Conservation (phyloP, 2,797 vertebrate genomes). For the Cirrhinus mrigala region DNA sequence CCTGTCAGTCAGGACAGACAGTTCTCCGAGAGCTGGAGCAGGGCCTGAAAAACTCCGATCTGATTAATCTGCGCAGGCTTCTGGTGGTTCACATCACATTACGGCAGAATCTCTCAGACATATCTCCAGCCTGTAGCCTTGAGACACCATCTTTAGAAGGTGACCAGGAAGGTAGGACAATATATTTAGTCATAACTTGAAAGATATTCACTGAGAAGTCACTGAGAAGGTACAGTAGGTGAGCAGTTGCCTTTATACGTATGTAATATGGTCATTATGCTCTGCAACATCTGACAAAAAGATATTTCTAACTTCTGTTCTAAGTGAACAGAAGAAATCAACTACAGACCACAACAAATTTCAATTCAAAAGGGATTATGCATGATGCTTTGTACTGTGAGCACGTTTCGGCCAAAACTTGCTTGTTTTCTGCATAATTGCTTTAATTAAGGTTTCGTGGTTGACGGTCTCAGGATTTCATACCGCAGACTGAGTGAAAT, state of each 20-base stretch:
- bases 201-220: neutral
- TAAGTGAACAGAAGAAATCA: neutral
- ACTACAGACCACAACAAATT: constrained; percentile 9
- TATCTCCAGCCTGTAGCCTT: constrained; percentile 62
- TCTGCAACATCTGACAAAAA: constrained; percentile 8
- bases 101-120: constrained; percentile 57
- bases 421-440: constrained; percentile 45
- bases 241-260: neutral
- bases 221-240: neutral
- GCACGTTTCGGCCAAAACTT: constrained; percentile 1
- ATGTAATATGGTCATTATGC: neutral
- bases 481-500: constrained; percentile 36
- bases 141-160: constrained; percentile 63
- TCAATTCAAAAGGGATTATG: neutral
- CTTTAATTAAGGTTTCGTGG: constrained; percentile 51
- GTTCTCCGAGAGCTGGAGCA: constrained; percentile 82
- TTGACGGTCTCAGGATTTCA: constrained; percentile 23
- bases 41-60: constrained; percentile 82
- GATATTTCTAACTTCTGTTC: neutral
- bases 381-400: neutral
- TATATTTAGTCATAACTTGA: neutral
- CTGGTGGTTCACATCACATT: constrained; percentile 82
- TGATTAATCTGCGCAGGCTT: constrained; percentile 82
- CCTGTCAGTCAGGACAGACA: constrained; percentile 79
- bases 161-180: constrained; percentile 76